A percentile compares a stretch with the other conserved stretches of the same genome.
phyloP scores from a whole-genome alignment of 2,888 invertebrate genomes.

The Lithophane semibrunnea region DNA sequence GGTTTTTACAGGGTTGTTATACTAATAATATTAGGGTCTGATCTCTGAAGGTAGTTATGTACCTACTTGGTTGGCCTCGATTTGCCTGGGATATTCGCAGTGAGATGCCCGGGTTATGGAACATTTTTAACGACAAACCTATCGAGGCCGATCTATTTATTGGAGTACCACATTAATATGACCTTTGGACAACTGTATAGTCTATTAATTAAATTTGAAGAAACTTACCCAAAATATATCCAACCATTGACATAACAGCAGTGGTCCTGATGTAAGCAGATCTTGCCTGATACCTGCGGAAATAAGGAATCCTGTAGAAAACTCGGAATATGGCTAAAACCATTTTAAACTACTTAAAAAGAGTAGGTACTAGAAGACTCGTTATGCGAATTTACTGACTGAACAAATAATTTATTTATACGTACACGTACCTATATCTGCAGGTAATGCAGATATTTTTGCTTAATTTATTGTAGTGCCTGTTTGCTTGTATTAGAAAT shows the following conservation, averaged over 20 bases:
- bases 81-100: too few relatives aligned
- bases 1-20: too few relatives aligned
- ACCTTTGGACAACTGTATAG: too few relatives aligned
- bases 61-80: neutral
- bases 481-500: neutral
- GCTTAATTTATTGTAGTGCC: neutral
- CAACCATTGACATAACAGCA: constrained; percentile 99
- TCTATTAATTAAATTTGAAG: too few relatives aligned
- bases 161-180: too few relatives aligned
- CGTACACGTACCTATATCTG: neutral
- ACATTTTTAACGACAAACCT: too few relatives aligned
- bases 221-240: constrained; percentile 93
- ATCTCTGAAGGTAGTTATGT: too few relatives aligned
- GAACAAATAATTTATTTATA: neutral
- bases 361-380: neutral
- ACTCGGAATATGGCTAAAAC: neutral
- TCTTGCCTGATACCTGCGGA: constrained; percentile 94
- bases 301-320: neutral
- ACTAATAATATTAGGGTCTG: too few relatives aligned
- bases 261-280: constrained; percentile 97
- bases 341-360: neutral
- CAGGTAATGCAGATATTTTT: neutral
- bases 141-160: too few relatives aligned
- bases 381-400: neutral
- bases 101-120: too few relatives aligned